These are phyloP conservation scores for Tiphia femorata DNA, from an alignment of 2,888 invertebrate species.

Conservation along the genomic window DNA sequence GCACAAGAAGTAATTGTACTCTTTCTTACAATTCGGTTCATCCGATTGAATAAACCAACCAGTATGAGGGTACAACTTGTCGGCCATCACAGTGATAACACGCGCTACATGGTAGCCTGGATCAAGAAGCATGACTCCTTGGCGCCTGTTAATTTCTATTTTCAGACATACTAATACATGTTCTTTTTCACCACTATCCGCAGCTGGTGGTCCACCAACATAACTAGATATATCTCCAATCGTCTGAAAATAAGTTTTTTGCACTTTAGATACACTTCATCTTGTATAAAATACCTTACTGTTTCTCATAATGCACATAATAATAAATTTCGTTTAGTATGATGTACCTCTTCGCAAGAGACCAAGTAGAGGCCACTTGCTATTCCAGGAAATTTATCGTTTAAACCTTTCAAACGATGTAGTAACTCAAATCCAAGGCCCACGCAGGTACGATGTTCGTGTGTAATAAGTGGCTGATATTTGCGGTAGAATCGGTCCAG, in stretches of 20 bases:
- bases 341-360: slow-evolving; percentile 86
- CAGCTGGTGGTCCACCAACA: slow-evolving; percentile 69
- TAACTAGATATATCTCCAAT: slow-evolving; percentile 69
- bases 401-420: slow-evolving; percentile 74
- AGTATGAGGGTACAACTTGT: slow-evolving; percentile 87
- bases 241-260: slow-evolving; percentile 54
- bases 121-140: slow-evolving; percentile 86
- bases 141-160: slow-evolving; percentile 79
- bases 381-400: slow-evolving; percentile 78
- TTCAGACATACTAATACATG: slow-evolving; percentile 87
- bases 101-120: slow-evolving; percentile 92
- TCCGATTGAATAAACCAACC: slow-evolving; percentile 89
- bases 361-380: slow-evolving; percentile 79
- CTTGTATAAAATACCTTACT: slow-evolving; percentile 9
- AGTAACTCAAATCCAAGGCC: slow-evolving; percentile 87
- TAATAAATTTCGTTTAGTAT: not conserved
- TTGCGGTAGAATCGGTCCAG: slow-evolving; percentile 81
- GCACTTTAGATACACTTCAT: not conserved
- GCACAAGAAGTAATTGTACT: slow-evolving; percentile 85
- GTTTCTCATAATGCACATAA: not conserved
- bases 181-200: slow-evolving; percentile 83
- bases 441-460: slow-evolving; percentile 88
- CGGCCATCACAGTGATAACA: slow-evolving; percentile 88
- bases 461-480: slow-evolving; percentile 84
- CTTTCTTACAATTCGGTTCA: slow-evolving; percentile 81